Base-by-base conservation (phyloP, 2,888 invertebrate species). In the Acleris cristana region DNA sequence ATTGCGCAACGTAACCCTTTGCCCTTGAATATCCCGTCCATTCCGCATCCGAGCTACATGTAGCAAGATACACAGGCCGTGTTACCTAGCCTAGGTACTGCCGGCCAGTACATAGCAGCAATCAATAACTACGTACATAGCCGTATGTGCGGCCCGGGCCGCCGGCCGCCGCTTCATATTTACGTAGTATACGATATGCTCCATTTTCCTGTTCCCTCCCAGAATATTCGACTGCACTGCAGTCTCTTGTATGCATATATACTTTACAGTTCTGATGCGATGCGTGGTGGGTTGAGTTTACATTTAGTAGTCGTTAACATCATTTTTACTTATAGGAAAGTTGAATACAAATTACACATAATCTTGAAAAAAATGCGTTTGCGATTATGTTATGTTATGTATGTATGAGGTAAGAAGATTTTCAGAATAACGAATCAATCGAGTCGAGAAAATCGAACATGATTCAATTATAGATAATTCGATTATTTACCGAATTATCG, bases 61-160 rank as follows among this genome's bases (percentile, higher is more conserved):
- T 62, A 75, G 75, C 78, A 76, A 79, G 79, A 81, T 83, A 84
- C 79, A 78, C 79, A 73, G 73, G 76, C 75, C 76, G 21, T 16
- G 72, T 71, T 78, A 78, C 73, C 74, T 81, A 80, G 53, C 76
- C 79, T 74, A 79, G 77, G 81, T 56, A 62, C 65, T 52, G 57
- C 23, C 67, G 69, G 69, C 67, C 69, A 54, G 63, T 63, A 71
- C 57, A 69, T 73, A 77, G 74, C 80, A 75, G 82, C 75, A 84
- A 85, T 85, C 85, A 80, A 85, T 85, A 85, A 80, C 73, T 77
- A 79, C 77, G 75, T 79, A 83, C 72, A 77, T 79, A 79, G 71
- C 71, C 69, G 74, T 78, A 76, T 70, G 54, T 63, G 55, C 34
- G 44, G 65, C 59, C 63, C 62, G 58, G 67, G 48, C 53, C 34